phyloP scores from a whole-genome alignment of 2,888 invertebrate genomes.

The Nasonovia ribisnigri region DNA sequence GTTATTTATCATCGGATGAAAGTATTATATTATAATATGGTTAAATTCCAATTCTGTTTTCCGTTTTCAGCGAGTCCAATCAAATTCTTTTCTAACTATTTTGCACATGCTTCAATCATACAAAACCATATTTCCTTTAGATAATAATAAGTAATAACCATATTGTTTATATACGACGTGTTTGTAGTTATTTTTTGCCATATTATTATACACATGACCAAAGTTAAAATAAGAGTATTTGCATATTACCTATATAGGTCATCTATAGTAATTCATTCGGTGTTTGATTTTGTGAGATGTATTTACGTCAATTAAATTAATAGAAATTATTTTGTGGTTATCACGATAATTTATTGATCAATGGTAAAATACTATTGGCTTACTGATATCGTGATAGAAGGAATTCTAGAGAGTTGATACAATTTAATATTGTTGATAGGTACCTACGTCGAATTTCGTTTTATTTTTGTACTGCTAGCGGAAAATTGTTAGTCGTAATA shows the following conservation, averaged over 20 bases:
- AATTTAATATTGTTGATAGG: background rate
- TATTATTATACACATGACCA: background rate
- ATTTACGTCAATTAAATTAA: background rate
- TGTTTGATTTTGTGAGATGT: background rate
- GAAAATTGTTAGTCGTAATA: background rate
- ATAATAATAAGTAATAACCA: background rate
- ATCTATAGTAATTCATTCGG: background rate
- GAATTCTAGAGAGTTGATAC: background rate
- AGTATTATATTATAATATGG: background rate
- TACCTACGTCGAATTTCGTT: background rate
- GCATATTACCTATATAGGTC: background rate
- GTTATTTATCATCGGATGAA: background rate
- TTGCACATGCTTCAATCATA: background rate
- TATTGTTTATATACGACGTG: background rate
- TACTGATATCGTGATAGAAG: background rate
- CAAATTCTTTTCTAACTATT: background rate
- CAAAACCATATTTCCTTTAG: background rate
- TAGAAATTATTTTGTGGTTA: constrained; percentile 1
- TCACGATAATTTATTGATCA: background rate
- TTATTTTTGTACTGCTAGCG: background rate
- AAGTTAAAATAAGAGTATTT: background rate
- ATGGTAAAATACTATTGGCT: background rate
- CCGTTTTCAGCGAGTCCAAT: background rate
- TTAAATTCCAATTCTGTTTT: background rate
- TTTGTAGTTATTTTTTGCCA: background rate